Evolutionary conservation across 92 coral and sea anemone genomes (phyloP).

Genomic region (Hydrozoanthus gracilis): DNA sequence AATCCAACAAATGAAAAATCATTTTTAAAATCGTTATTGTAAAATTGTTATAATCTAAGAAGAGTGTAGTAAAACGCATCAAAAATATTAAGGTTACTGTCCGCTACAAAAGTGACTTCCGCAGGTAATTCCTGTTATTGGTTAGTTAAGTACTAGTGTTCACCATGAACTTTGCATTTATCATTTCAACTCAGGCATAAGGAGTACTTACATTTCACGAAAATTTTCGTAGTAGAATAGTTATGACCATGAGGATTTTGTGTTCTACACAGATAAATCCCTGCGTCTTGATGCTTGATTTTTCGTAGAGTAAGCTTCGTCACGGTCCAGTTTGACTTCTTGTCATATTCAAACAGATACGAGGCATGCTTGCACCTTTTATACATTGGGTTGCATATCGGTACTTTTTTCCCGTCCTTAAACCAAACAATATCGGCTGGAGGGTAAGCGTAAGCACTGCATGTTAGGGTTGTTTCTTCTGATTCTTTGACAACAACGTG

Average conservation of each 20-base stretch:
- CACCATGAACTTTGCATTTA: not conserved
- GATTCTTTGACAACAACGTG: not conserved
- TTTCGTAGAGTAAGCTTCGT: conserved; percentile 28
- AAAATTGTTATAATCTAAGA: too few relatives aligned
- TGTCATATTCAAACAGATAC: not conserved
- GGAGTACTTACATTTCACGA: conserved; percentile 50
- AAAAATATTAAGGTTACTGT: too few relatives aligned
- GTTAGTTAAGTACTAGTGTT: not conserved
- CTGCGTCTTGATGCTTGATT: conserved; percentile 48
- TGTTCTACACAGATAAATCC: conserved; percentile 52
- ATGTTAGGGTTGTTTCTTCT: not conserved
- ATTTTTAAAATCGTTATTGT: too few relatives aligned
- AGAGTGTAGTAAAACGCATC: too few relatives aligned
- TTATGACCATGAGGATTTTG: conserved; percentile 38
- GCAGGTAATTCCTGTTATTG: too few relatives aligned
- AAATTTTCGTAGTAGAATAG: conserved; percentile 20
- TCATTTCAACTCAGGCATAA: not conserved
- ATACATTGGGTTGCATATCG: not conserved
- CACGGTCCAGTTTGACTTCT: conserved; percentile 21
- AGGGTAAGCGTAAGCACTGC: conserved; percentile 48
- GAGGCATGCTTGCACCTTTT: not conserved
- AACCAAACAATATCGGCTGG: conserved; percentile 48
- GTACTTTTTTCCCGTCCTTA: conserved; percentile 46
- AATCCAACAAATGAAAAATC: too few relatives aligned
- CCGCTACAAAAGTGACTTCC: too few relatives aligned